Conservation (phyloP, 2,113 vertebrate genomes). For the Burhinus bistriatus region DNA sequence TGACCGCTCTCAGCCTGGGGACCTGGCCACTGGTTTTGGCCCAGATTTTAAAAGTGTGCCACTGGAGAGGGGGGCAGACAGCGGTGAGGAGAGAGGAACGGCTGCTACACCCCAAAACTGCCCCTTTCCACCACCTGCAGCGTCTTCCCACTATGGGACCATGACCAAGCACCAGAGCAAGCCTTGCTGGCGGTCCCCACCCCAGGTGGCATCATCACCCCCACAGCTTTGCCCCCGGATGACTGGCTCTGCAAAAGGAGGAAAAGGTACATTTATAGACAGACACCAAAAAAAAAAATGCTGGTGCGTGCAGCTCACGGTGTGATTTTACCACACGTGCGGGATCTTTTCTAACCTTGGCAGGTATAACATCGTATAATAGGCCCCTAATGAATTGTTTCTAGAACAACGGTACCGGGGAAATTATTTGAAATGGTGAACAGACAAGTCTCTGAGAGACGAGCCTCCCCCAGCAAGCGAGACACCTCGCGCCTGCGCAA, state of each 20-base stretch:
- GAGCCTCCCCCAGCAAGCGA: neutral
- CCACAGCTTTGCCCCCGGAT: accelerated
- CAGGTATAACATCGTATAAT: slow-evolving; percentile 39
- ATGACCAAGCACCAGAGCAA: neutral
- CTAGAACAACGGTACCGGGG: slow-evolving; percentile 6
- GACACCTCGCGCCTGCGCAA: neutral
- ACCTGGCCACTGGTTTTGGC: neutral
- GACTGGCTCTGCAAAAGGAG: neutral
- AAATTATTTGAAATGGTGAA: slow-evolving; percentile 41
- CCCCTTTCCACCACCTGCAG: neutral
- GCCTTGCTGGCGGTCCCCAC: neutral
- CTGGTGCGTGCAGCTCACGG: neutral
- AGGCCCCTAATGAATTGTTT: slow-evolving; percentile 61
- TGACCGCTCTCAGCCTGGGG: neutral
- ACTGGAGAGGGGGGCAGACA: neutral
- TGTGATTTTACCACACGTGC: neutral
- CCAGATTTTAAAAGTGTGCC: neutral
- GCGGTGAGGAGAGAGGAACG: accelerated
- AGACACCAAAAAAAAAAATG: neutral
- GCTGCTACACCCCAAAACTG: neutral
- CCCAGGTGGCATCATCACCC: neutral
- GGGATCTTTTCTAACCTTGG: slow-evolving; percentile 39
- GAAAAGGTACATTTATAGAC: neutral
- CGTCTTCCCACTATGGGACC: neutral
- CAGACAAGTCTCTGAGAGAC: slow-evolving; percentile 27